A percentile compares a stretch with the other conserved stretches of the same genome.
phyloP scores from a whole-genome alignment of 2,113 vertebrate species.

The Hemiprocne comata region DNA sequence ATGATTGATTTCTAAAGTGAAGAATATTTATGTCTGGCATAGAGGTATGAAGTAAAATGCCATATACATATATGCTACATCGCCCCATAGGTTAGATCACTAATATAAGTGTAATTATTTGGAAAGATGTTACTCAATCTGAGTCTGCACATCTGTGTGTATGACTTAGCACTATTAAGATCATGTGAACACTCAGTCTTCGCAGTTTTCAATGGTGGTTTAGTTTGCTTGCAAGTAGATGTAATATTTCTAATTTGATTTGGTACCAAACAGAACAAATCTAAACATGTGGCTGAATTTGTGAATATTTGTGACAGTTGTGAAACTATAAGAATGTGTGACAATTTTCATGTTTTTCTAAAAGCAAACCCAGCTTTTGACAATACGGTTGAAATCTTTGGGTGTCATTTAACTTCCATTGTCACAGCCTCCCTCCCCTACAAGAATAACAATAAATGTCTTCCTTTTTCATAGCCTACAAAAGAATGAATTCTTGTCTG shows the following conservation, averaged over 20 bases:
- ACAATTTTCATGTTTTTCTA: background rate
- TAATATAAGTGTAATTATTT: background rate
- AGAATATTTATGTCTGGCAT: background rate
- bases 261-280: background rate
- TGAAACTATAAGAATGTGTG: background rate
- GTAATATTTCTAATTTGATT: background rate
- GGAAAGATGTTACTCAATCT: background rate
- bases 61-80: background rate
- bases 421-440: background rate
- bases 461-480: background rate
- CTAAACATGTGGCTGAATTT: background rate
- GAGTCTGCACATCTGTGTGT: background rate
- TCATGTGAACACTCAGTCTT: background rate
- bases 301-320: background rate
- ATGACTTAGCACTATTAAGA: background rate
- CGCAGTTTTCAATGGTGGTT: background rate
- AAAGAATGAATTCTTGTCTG: slow-evolving; percentile 34
- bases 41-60: background rate
- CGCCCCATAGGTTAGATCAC: background rate
- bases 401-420: background rate
- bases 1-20: background rate
- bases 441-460: background rate
- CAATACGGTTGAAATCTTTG: background rate
- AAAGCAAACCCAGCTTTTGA: background rate
- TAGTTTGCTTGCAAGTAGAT: background rate